Percentiles rank a stretch among this genome's conserved stretches.
Conservation (phyloP, 2,888 invertebrate genomes). For the Leucoma salicis region DNA sequence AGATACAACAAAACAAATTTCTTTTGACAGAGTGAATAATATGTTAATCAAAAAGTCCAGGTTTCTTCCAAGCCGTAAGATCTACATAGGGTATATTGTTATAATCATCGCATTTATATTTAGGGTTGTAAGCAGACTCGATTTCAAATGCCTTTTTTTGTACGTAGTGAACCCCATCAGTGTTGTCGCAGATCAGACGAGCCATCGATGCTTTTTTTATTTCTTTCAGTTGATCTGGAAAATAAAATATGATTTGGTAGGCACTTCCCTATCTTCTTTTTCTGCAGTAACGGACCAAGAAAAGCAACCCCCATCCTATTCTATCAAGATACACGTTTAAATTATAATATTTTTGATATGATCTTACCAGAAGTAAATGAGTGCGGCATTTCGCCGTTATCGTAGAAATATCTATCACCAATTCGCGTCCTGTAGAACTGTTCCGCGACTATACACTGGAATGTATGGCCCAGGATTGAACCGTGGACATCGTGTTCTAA, state of each 20-base stretch:
- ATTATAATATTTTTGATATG: too few species aligned
- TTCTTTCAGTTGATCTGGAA: slow-evolving; percentile 86
- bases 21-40: too few species aligned
- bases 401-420: slow-evolving; percentile 94
- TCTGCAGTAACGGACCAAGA: too few species aligned
- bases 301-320: too few species aligned
- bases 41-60: slow-evolving; percentile 9
- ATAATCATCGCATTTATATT: slow-evolving; percentile 61
- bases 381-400: slow-evolving; percentile 84
- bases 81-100: slow-evolving; percentile 68
- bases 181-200: slow-evolving; percentile 91
- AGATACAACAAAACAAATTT: too few species aligned
- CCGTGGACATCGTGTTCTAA: slow-evolving; percentile 89
- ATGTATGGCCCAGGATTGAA: slow-evolving; percentile 92
- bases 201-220: slow-evolving; percentile 90
- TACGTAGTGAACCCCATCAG: slow-evolving; percentile 84
- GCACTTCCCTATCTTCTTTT: too few species aligned
- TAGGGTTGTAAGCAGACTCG: slow-evolving; percentile 77
- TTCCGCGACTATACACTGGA: slow-evolving; percentile 92
- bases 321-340: too few species aligned
- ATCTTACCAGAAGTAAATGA: slow-evolving; percentile 84
- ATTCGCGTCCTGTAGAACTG: slow-evolving; percentile 93
- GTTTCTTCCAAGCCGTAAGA: slow-evolving; percentile 72
- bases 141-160: slow-evolving; percentile 86
- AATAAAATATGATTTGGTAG: neutral